A percentile compares a stretch with the other conserved stretches of the same genome.
Evolutionary conservation across 1,140 invertebrate species (phyloP).

Genomic region (Caerostris extrusa): DNA sequence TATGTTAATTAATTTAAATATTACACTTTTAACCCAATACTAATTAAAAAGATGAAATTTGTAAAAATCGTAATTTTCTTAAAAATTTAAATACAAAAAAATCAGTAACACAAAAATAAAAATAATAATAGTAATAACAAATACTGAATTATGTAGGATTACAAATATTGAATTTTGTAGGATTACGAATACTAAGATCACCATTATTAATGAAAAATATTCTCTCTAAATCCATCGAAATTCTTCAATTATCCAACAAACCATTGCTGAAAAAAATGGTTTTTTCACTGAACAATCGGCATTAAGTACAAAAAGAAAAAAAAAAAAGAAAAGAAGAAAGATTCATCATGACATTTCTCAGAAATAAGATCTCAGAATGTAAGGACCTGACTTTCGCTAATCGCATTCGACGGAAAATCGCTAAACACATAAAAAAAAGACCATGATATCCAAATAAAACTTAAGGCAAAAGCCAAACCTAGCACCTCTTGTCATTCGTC

Average conservation of each 20-base stretch:
- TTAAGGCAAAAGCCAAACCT: conserved; percentile 53
- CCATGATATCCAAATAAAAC: conserved; percentile 50
- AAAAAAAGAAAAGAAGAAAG: neutral
- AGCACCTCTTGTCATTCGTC: conserved; percentile 51
- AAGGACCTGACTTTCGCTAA: conserved; percentile 15
- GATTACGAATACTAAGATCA: neutral
- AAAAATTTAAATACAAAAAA: too few species aligned
- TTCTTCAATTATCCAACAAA: neutral
- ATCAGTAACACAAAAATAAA: too few species aligned
- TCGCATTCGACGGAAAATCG: neutral
- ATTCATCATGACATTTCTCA: neutral
- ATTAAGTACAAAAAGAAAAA: neutral
- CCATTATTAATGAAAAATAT: conserved; percentile 1
- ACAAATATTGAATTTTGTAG: neutral
- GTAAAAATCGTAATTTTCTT: too few species aligned
- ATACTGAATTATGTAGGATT: too few species aligned
- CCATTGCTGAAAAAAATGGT: neutral
- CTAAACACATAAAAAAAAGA: conserved; percentile 29
- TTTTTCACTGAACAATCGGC: neutral
- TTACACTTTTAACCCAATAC: too few species aligned
- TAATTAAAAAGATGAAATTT: too few species aligned
- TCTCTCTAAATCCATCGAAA: neutral
- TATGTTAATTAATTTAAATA: too few species aligned
- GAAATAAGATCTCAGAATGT: neutral
- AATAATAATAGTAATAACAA: too few species aligned